These are phyloP conservation scores for Xiphydria camelus DNA, from an alignment of 2,888 invertebrate genomes.

Conservation along the genomic window DNA sequence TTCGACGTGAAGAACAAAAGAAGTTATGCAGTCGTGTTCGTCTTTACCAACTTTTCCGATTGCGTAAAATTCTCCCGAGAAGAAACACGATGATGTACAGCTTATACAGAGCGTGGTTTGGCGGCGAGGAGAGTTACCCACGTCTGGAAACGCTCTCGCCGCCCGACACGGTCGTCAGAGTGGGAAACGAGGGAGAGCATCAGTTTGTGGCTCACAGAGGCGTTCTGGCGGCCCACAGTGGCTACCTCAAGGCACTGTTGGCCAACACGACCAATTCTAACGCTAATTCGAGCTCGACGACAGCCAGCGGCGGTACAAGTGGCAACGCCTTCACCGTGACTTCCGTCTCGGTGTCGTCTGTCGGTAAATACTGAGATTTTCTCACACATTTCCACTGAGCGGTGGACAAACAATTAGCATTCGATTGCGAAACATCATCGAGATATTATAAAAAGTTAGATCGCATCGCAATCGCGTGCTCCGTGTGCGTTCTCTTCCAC, in stretches of 20 bases:
- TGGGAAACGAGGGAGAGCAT: constrained; percentile 65
- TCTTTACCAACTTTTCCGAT: no score
- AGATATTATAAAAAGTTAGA: no score
- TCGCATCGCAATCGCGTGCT: no score
- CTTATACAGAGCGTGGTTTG: constrained; percentile 58
- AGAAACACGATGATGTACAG: no score
- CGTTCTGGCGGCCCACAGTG: constrained; percentile 70
- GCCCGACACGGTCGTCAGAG: constrained; percentile 68
- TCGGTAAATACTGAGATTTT: constrained; percentile 42
- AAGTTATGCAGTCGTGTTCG: no score
- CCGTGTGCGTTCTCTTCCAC: constrained; percentile 11
- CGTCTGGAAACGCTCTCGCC: constrained; percentile 53
- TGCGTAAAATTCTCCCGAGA: no score
- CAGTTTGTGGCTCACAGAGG: constrained; percentile 72
- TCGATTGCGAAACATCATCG: no score
- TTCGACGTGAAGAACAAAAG: no score
- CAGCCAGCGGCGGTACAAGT: constrained; percentile 4
- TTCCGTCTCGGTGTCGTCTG: constrained; percentile 51
- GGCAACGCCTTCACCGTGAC: constrained; percentile 25
- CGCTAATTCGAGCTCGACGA: constrained; percentile 14
- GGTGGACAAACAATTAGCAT: no score
- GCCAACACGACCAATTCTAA: constrained; percentile 30
- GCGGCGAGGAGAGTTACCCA: constrained; percentile 40
- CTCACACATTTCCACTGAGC: no score
- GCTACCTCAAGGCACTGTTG: constrained; percentile 71